Evolutionary conservation across 2,888 invertebrate species (phyloP), one percentile per base, ranked within the genome.

Genomic region (Dysmachus trigonus): DNA sequence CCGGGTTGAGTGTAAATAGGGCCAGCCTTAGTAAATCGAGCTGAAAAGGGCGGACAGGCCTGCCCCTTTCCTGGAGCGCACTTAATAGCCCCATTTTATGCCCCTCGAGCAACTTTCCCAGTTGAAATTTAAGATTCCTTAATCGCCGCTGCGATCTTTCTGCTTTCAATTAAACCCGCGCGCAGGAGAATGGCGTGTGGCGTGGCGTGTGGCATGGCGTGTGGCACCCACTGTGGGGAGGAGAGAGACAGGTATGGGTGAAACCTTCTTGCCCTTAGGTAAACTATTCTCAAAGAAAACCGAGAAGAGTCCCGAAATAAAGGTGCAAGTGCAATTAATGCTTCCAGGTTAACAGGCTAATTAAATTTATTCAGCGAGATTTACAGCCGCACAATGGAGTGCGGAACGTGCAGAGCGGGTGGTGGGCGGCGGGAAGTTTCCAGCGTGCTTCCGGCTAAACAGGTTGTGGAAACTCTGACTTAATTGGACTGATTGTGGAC

Each of bases 21-120:
- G 3, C 7, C 22, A 8, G 27, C 27, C 22, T 15, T 8, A 4
- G 22, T 8, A 27, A 22, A 62, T 62, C 62, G 10, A 22, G 62
- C 62, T 7, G 62, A 22, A 41, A 41, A 62, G 27, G 27, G 22
- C 62, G 10, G 62, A 62, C 22, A 3, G 27, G 22, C 10, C 62
- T 10, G 18, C 62, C 27, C 62, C 22, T 22, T 62, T 62, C 62
- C 62, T 22, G n/a, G 77, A 5, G 30, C 27, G 51, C 73, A 33
- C 15, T 18, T 77, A 47, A 77, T 47, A 77, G 77, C 76, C 76
- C 33, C 38, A 62, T 76, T 76, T 35, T 35, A 76, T 22, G n/a
- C n/a, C n/a, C 62, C 27, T 3, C 62, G 10, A 10, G 27, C 2
- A 27, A 62, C 7, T 62, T 62, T 62, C 41, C 41, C 38, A 35